phyloP scores from a whole-genome alignment of 2,797 vertebrate species.

The Pseudopleuronectes americanus region DNA sequence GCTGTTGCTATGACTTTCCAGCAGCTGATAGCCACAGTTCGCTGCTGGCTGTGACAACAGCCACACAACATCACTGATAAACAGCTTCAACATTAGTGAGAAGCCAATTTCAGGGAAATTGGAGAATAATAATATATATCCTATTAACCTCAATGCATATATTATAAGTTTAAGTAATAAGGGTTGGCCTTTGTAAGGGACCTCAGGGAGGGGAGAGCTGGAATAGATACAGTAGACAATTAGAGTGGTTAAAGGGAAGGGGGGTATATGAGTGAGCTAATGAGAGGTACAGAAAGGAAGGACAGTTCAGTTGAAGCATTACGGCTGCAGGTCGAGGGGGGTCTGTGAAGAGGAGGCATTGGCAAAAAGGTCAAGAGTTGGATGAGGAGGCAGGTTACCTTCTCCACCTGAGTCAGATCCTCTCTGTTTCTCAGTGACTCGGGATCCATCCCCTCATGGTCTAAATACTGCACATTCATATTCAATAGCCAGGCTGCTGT shows the following conservation, averaged over 20 bases:
- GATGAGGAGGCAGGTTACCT: constrained; percentile 88
- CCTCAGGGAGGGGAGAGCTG: constrained; percentile 14
- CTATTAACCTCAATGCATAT: constrained; percentile 19
- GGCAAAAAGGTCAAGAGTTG: constrained; percentile 54
- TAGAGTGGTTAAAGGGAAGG: constrained; percentile 29
- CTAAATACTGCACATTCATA: constrained; percentile 99
- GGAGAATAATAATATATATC: constrained; percentile 3
- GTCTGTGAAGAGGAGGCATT: constrained; percentile 59
- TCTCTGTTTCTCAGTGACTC: constrained; percentile 97
- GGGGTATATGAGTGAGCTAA: constrained; percentile 40
- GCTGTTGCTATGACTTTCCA: constrained; percentile 1
- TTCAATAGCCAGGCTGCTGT: constrained; percentile 99
- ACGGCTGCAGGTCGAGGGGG: constrained; percentile 59
- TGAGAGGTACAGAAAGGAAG: constrained; percentile 54
- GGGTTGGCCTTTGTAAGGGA: background rate
- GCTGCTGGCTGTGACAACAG: constrained; percentile 7
- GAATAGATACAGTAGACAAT: constrained; percentile 41
- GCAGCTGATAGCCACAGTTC: constrained; percentile 6
- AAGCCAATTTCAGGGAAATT: constrained; percentile 17
- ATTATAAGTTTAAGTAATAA: constrained; percentile 11
- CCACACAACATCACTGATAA: constrained; percentile 13
- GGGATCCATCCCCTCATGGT: constrained; percentile 94
- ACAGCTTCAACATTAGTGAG: constrained; percentile 2
- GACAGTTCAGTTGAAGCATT: constrained; percentile 43
- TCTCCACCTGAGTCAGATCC: constrained; percentile 97